Evolutionary conservation across 2,888 invertebrate species (phyloP), one percentile per base, ranked within the genome.

Genomic region (Tetranychus piercei): DNA sequence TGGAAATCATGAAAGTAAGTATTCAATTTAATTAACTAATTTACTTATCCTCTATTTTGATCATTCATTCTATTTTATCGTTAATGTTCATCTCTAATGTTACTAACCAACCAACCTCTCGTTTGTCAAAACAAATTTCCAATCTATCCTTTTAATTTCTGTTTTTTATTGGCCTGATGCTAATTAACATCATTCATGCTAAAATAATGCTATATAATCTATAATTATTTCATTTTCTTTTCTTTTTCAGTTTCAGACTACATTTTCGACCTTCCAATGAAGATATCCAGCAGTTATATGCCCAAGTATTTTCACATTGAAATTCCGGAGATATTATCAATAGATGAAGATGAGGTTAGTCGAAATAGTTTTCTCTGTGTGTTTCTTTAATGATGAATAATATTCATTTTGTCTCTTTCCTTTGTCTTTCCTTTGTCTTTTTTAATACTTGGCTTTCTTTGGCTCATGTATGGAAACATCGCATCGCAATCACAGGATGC

Each of bases 241-340:
- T 73, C 55, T 44, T 0, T 73, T 20, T 15, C 22, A 73, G 45
- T 73, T 20, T 22, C 72, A 43, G 55, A 23, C 20, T 73, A 73
- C 34, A 64, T 73, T 23, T n/a, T 20, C 44, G 73, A 73, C 65
- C n/a, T 73, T 55, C 73, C 73, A 55, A 73, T 73, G 73, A 73
- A 23, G 64, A 65, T 73, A 43, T 73, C 73, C 15, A 20, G 15
- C 15, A 45, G 22, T 55, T 73, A 43, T 23, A 45, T 20, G 44
- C 73, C 73, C 20, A 45, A 34, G 20, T n/a, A 44, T 15, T 71
- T 71, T 71, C n/a, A 44, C 15, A 71, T 45, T 44, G 20, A 11
- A 45, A 20, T 45, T 11, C 71, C 71, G 5, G 44, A 71, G 34
- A 69, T 69, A 15, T 55, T 55, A 55, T 55, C 55, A 15, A 9